These are phyloP conservation scores for Pluvialis apricaria DNA, from an alignment of 2,113 vertebrate species.

Conservation along the genomic window DNA sequence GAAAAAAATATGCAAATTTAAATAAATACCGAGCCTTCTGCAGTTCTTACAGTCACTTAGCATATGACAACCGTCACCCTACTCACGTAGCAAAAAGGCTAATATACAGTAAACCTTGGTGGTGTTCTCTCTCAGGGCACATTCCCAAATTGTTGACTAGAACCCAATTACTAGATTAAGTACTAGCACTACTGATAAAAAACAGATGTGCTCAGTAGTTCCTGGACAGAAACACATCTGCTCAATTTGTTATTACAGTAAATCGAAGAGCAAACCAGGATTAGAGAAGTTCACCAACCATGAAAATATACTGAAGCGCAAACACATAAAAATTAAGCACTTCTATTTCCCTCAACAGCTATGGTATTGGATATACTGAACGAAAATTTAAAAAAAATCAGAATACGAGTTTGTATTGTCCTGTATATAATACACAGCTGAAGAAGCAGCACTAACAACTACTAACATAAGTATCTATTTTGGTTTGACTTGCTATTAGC, in stretches of 20 bases:
- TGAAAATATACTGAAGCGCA: neutral
- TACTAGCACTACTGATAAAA: neutral
- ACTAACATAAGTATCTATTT: neutral
- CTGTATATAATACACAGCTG: neutral
- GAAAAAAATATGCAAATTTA: neutral
- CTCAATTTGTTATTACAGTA: neutral
- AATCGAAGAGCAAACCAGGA: neutral
- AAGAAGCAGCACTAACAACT: neutral
- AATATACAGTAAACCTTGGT: neutral
- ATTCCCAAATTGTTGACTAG: neutral
- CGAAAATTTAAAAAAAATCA: neutral
- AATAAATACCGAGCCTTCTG: neutral
- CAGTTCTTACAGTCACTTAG: neutral
- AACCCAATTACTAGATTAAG: neutral
- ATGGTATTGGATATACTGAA: neutral
- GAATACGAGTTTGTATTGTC: rapidly evolving
- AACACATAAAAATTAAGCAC: neutral
- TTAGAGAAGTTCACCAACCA: neutral
- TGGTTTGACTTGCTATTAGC: neutral
- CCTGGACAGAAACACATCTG: neutral
- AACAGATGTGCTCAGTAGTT: neutral
- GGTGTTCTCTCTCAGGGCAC: neutral
- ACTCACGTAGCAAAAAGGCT: neutral
- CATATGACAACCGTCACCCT: neutral
- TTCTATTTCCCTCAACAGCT: neutral